These are phyloP conservation scores for Metallyticus violacea DNA, from an alignment of 2,888 invertebrate species.

Conservation along the genomic window DNA sequence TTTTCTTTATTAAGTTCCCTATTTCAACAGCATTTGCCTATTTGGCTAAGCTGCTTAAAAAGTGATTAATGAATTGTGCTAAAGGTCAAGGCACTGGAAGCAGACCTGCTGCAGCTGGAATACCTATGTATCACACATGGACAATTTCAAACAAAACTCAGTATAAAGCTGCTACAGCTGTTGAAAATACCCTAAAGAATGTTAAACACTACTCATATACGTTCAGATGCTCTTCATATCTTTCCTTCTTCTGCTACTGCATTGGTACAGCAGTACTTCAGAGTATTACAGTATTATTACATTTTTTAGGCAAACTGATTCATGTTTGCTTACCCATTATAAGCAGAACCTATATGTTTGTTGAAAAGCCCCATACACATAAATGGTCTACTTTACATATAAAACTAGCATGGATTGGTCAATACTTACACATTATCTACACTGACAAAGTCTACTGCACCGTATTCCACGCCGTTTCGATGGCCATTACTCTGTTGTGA, in stretches of 20 bases:
- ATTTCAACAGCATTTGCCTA: no score
- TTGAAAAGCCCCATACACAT: not conserved
- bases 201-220: not conserved
- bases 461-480: constrained; percentile 33
- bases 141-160: not conserved
- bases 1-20: no score
- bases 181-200: not conserved
- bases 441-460: constrained; percentile 34
- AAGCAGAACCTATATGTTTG: not conserved
- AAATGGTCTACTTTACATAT: not conserved
- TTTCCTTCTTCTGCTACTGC: not conserved
- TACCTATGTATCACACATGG: not conserved
- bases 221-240: not conserved
- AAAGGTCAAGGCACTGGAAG: not conserved
- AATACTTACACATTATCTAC: constrained; percentile 37
- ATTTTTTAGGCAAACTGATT: no score
- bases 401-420: not conserved
- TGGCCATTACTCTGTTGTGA: constrained; percentile 34
- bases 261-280: not conserved
- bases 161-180: not conserved
- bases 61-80: no score
- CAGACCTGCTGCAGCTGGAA: not conserved
- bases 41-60: no score
- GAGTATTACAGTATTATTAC: no score
- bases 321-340: not conserved